Evolutionary conservation across 2,888 invertebrate species (phyloP), one percentile per base, ranked within the genome.

Genomic region (Caenorhabditis drosophilae): DNA sequence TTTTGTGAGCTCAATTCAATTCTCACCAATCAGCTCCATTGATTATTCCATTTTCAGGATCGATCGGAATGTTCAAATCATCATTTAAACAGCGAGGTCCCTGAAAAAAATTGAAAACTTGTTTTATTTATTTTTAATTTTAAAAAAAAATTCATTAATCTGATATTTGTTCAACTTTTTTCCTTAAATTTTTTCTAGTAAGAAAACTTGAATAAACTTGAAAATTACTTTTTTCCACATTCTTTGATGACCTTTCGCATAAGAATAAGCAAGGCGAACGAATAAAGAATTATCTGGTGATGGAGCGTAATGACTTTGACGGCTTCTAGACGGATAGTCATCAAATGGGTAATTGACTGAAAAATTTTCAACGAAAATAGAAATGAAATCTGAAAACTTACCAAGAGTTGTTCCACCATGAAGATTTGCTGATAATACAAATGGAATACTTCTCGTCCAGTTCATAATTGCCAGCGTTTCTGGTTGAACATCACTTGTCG

Each of bases 1-100:
- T n/a, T n/a, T n/a, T n/a, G n/a, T n/a, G n/a, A n/a, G n/a, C n/a
- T n/a, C n/a, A 47, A 27, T 26, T 40, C 15, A 55, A 23, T 2
- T 11, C 52, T 41, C 27, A 97, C 97, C 97, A 98, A 67, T 89
- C 88, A 2, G 96, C 96, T 0, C 97, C 97, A 84, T 98, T 98
- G 0, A 92, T 92, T 55, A 95, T 92, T 3, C 97, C 98, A 20
- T 88, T 89, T 1, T 88, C 85, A 82, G 97, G 97, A 31, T 86
- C 87, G 77, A 93, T 47, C 3, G 61, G 44, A n/a, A 71, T 35
- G 41, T 80, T 78, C 45, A 76, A 60, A 12, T 72, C 66, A n/a
- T 67, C 67, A 45, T 69, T 54, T 15, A 73, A 46, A 48, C 80
- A 80, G 20, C 80, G 63, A 11, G 77, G 72, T n/a, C 80, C 79